Evolutionary conservation across 2,888 invertebrate genomes (phyloP).

Genomic region (Andrena chrysosceles): DNA sequence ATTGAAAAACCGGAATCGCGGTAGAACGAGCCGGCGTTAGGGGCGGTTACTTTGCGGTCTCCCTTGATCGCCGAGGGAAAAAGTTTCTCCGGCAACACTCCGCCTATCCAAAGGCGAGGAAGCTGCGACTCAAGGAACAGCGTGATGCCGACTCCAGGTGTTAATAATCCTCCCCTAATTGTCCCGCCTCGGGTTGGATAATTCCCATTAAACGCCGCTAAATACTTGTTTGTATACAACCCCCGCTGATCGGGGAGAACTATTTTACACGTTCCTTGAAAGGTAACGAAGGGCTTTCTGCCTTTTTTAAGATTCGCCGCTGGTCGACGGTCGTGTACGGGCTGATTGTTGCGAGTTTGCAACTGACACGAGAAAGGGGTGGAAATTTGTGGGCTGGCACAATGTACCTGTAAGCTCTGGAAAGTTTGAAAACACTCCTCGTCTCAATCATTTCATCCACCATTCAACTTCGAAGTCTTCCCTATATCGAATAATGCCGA

Average conservation of each 20-base stretch:
- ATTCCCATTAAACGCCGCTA: slow-evolving; percentile 83
- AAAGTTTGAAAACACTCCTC: background rate
- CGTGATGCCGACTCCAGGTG: slow-evolving; percentile 82
- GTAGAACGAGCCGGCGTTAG: slow-evolving; percentile 74
- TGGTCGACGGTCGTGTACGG: background rate
- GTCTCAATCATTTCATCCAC: background rate
- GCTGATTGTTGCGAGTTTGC: background rate
- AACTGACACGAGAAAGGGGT: background rate
- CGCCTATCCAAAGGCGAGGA: slow-evolving; percentile 46
- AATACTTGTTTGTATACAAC: slow-evolving; percentile 83
- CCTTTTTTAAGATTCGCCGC: slow-evolving; percentile 9
- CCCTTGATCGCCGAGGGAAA: slow-evolving; percentile 12
- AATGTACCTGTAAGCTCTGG: background rate
- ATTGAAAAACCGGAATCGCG: slow-evolving; percentile 80
- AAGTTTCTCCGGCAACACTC: slow-evolving; percentile 40
- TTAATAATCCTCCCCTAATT: slow-evolving; percentile 84
- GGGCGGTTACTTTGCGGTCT: slow-evolving; percentile 61
- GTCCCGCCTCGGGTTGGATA: slow-evolving; percentile 75
- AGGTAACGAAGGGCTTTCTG: slow-evolving; percentile 62
- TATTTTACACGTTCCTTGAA: slow-evolving; percentile 70
- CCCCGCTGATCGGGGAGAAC: slow-evolving; percentile 69
- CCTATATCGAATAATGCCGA: too few species aligned
- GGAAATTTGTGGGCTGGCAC: background rate
- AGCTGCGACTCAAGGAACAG: slow-evolving; percentile 78
- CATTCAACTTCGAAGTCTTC: too few species aligned